Evolutionary conservation across 2,888 invertebrate species (phyloP), one percentile per base, ranked within the genome.

Genomic region (Drosophila parthenogenetica): DNA sequence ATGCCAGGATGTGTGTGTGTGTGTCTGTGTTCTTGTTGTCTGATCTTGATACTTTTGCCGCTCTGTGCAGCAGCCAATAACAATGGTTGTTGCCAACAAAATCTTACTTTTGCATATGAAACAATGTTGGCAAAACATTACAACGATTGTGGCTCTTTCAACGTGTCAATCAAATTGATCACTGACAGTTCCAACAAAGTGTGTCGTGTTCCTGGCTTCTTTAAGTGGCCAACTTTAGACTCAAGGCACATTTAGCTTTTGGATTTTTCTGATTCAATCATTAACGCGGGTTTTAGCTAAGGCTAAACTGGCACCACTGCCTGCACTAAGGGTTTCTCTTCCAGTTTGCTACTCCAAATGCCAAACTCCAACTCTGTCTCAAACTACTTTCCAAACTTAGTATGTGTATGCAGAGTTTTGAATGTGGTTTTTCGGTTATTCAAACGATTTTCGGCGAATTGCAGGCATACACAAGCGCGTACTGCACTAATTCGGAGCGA

Each of bases 81-180:
- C 60, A 60, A 60, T 45, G 43, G 55, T 32, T 14, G 17, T 10
- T 8, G 32, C 29, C 7, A 46, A 40, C 59, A 40, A 51, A 37
- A 43, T 14, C 43, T 43, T 81, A 78, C 79, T 79, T 89, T 84
- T 61, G 77, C 65, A 81, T 83, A 77, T 83, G 64, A 61, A 61
- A 71, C 16, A 48, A 65, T 90, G 80, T 89, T 90, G 86, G 81
- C 87, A 87, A 85, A 84, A 90, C 83, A 89, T 89, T 72, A 10
- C 39, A 37, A 22, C n/a, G 7, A 25, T 14, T 48, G 46, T 29
- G 46, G 16, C 25, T 25, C 25, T 3, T 16, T 16, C 46, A 14
- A 25, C 11, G 16, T 40, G 45, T 43, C 69, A 43, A 14, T 13
- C 5, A 43, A 40, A 16, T 40, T 48, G 54, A 48, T 62, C 61